These are phyloP conservation scores for Epinotia demarniana DNA, from an alignment of 2,888 invertebrate species.

Conservation along the genomic window DNA sequence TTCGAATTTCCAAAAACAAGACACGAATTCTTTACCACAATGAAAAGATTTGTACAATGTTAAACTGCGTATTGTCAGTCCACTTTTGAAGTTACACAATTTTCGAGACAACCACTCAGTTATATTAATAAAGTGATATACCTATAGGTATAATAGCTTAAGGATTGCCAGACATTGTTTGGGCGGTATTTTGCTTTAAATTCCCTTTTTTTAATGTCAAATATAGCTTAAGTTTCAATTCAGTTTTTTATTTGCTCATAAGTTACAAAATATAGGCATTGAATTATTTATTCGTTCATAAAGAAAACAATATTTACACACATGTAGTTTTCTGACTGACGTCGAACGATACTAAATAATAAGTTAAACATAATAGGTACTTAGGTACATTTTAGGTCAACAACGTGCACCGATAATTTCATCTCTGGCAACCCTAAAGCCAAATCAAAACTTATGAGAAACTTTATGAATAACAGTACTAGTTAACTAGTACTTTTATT, in stretches of 20 bases:
- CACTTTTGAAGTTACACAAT: constrained; percentile 39
- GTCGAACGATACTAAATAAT: neutral
- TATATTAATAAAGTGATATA: neutral
- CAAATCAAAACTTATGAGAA: neutral
- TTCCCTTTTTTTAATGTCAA: no score
- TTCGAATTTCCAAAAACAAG: neutral
- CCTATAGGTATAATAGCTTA: neutral
- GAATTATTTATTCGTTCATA: neutral
- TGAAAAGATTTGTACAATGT: neutral
- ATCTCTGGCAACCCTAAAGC: constrained; percentile 1
- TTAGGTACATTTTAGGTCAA: neutral
- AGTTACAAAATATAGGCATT: no score
- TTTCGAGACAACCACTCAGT: constrained; percentile 17
- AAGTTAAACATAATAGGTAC: neutral
- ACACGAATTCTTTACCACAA: neutral
- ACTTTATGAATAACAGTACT: neutral
- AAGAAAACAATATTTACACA: neutral
- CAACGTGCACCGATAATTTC: neutral
- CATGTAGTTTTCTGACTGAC: neutral
- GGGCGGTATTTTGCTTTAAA: neutral
- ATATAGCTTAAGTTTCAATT: no score
- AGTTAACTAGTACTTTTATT: no score
- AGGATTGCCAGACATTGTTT: constrained; percentile 20
- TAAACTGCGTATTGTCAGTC: constrained; percentile 42
- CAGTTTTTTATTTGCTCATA: no score